phyloP scores from a whole-genome alignment of 2,113 vertebrate genomes.

The Pelecanoides urinatrix region DNA sequence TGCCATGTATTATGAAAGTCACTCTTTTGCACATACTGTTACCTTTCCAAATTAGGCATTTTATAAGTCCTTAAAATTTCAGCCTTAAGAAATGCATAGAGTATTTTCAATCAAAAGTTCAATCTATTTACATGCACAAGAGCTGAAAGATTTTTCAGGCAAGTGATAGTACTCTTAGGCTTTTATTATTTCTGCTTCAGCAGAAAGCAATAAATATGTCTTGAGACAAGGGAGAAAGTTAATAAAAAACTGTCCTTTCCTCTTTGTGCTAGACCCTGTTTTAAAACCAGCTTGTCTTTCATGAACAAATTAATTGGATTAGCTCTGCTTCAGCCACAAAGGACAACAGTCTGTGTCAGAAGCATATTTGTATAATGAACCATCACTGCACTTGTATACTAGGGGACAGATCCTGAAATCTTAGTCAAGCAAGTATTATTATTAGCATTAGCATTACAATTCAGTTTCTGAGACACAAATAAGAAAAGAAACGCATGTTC shows the following conservation, averaged over 20 bases:
- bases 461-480: background rate
- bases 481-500: background rate
- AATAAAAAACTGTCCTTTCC: conserved; percentile 74
- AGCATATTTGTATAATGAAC: conserved; percentile 60
- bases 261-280: conserved; percentile 54
- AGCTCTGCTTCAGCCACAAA: conserved; percentile 63
- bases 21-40: background rate
- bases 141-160: conserved; percentile 44
- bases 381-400: conserved; percentile 26
- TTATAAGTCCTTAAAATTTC: conserved; percentile 28
- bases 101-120: conserved; percentile 42
- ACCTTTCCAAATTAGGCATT: conserved; percentile 26
- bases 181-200: conserved; percentile 73
- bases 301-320: conserved; percentile 77
- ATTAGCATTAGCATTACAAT: background rate
- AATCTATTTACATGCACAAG: conserved; percentile 43
- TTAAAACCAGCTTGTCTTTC: conserved; percentile 71
- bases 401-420: background rate
- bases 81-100: conserved; percentile 16
- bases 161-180: conserved; percentile 28
- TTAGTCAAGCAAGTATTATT: background rate
- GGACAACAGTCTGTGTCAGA: conserved; percentile 55
- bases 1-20: background rate
- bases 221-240: conserved; percentile 72
- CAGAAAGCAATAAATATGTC: conserved; percentile 72